Percentiles rank a stretch among this genome's conserved stretches.
These are phyloP conservation scores for Temnothorax nylanderi DNA, from an alignment of 1,140 invertebrate genomes.

Conservation along the genomic window DNA sequence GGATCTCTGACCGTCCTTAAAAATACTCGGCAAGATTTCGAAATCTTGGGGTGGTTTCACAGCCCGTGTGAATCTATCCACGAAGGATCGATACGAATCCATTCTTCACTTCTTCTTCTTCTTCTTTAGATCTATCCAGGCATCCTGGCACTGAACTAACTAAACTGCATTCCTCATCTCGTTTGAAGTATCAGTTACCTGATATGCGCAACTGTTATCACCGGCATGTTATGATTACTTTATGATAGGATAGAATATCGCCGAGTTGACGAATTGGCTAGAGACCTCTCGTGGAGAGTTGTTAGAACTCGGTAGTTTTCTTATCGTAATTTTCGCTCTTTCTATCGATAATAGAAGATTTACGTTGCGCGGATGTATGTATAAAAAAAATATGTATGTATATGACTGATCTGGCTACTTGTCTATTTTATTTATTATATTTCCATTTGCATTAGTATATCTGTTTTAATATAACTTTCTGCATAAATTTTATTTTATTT, in stretches of 20 bases:
- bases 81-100: conserved; percentile 72
- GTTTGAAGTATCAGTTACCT: background rate
- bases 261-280: no score
- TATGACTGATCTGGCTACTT: no score
- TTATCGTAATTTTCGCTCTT: no score
- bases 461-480: background rate
- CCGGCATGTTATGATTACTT: no score
- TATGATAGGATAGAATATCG: no score
- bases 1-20: conserved; percentile 62
- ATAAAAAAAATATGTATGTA: no score
- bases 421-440: background rate
- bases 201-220: no score
- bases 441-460: background rate
- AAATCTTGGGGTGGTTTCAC: conserved; percentile 46
- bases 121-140: background rate
- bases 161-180: background rate
- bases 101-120: conserved; percentile 60
- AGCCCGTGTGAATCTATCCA: conserved; percentile 65
- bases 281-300: no score
- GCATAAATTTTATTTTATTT: background rate
- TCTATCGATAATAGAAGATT: no score
- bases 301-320: no score
- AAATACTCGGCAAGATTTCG: conserved; percentile 52
- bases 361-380: no score
- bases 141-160: no score